Base-by-base conservation (phyloP, 2,113 vertebrate species). In the Pyxicephalus adspersus region DNA sequence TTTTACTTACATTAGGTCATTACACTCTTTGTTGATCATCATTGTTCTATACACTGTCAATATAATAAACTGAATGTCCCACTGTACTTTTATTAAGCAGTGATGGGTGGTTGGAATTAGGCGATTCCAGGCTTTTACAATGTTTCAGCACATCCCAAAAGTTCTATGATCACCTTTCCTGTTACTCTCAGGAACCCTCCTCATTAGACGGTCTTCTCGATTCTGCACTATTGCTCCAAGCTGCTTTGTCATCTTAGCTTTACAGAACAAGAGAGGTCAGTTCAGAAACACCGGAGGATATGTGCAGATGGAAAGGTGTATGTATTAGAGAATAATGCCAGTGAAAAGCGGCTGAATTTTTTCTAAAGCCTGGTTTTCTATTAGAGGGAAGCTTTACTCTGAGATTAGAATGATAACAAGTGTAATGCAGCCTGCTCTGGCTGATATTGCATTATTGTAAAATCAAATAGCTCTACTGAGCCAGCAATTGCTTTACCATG, bases 101-200 rank as follows among this genome's bases (percentile, higher is more conserved):
- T 80, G 45, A 58, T 83, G 68, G 11, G 9, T 65, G 50, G 58
- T n/a, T 31, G 8, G 18, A 58, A 72, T 71, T 61, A 85, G 67
- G 86, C 6, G 75, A 64, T 25, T 81, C 80, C 16, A 16, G 31
- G 22, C 85, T 75, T 45, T 73, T 80, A 61, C 66, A 54, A 70
- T 7, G 64, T 0, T 20, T 66, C 4, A 52, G 63, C 19, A 15
- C 55, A 3, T 77, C 84, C 84, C 81, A 73, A 57, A 23, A 83
- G 79, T 5, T 70, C 4, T 79, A 16, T 58, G 16, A n/a, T n/a
- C 5, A 77, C 6, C 60, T 18, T 71, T 26, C 1, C 3, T 51
- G 77, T 64, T 1, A 15, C 4, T 26, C 66, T 50, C 28, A 80
- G 54, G 34, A 0, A 58, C 22, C 34, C 57, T 28, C 0, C 5